phyloP scores from a whole-genome alignment of 2,888 invertebrate genomes.

The Ennomos fuscantarius region DNA sequence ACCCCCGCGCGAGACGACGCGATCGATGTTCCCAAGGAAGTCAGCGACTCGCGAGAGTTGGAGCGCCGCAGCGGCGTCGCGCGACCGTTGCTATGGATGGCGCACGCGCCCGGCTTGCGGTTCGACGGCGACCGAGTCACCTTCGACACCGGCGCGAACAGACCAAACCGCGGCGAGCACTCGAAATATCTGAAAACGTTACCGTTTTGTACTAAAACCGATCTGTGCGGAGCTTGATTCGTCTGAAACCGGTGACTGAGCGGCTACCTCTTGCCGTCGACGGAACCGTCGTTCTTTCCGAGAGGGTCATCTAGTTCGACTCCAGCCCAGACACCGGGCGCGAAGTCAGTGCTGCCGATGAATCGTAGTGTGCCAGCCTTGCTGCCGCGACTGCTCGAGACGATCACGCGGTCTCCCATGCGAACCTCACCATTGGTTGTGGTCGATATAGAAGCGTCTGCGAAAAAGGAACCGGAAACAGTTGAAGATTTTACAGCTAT shows the following conservation, averaged over 20 bases:
- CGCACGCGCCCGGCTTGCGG: slow-evolving; percentile 87
- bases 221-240: too few species aligned
- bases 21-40: slow-evolving; percentile 86
- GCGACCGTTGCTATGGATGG: slow-evolving; percentile 87
- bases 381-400: slow-evolving; percentile 93
- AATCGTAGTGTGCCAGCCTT: slow-evolving; percentile 95
- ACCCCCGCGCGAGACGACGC: slow-evolving; percentile 87
- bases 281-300: slow-evolving; percentile 98
- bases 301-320: slow-evolving; percentile 96
- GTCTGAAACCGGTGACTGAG: neutral
- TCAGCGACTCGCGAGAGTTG: slow-evolving; percentile 94
- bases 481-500: neutral
- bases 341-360: slow-evolving; percentile 95
- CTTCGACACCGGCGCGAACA: slow-evolving; percentile 97
- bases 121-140: slow-evolving; percentile 94
- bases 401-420: slow-evolving; percentile 96
- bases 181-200: slow-evolving; percentile 93
- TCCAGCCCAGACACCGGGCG: slow-evolving; percentile 97
- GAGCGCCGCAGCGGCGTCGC: slow-evolving; percentile 87
- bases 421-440: slow-evolving; percentile 87
- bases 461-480: slow-evolving; percentile 24
- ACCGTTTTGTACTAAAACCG: slow-evolving; percentile 21
- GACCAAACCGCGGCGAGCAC: slow-evolving; percentile 94
- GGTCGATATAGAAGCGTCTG: slow-evolving; percentile 79
- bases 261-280: slow-evolving; percentile 93